Percentiles rank a stretch among this genome's conserved stretches.
Conservation (phyloP, 23 tunicate species). For the Clavelina lepadiformis region DNA sequence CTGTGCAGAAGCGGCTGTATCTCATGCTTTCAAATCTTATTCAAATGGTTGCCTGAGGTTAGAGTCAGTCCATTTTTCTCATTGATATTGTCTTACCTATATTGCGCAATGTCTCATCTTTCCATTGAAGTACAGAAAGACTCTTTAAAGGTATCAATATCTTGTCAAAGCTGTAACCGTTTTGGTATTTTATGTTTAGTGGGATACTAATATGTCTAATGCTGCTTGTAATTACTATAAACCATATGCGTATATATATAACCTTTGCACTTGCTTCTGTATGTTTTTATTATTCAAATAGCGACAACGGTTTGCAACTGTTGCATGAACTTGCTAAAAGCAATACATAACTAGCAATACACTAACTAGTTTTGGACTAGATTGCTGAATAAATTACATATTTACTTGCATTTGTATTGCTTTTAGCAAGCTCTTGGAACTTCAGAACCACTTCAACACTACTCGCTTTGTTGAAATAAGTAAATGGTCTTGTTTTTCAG, state of each 20-base stretch:
- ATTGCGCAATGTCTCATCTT: slow-evolving; percentile 82
- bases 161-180: background rate
- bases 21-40: slow-evolving; percentile 25
- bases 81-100: slow-evolving; percentile 43
- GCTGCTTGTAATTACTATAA: background rate
- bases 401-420: too few species aligned
- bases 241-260: too few species aligned
- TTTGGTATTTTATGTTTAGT: background rate
- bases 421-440: too few species aligned
- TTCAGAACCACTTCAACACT: too few species aligned
- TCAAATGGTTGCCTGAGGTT: slow-evolving; percentile 20
- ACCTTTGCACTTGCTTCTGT: too few species aligned
- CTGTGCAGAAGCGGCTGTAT: slow-evolving; percentile 42
- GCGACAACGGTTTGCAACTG: too few species aligned
- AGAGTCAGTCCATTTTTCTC: slow-evolving; percentile 61
- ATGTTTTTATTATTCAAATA: too few species aligned
- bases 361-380: too few species aligned
- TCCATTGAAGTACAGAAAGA: slow-evolving; percentile 52
- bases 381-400: too few species aligned
- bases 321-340: too few species aligned
- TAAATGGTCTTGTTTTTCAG: slow-evolving; percentile 28
- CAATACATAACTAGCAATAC: too few species aligned
- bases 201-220: background rate
- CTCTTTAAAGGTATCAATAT: slow-evolving; percentile 60
- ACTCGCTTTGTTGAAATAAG: background rate